Conservation (phyloP, 2,113 vertebrate species). For the Hipposideros armiger region DNA sequence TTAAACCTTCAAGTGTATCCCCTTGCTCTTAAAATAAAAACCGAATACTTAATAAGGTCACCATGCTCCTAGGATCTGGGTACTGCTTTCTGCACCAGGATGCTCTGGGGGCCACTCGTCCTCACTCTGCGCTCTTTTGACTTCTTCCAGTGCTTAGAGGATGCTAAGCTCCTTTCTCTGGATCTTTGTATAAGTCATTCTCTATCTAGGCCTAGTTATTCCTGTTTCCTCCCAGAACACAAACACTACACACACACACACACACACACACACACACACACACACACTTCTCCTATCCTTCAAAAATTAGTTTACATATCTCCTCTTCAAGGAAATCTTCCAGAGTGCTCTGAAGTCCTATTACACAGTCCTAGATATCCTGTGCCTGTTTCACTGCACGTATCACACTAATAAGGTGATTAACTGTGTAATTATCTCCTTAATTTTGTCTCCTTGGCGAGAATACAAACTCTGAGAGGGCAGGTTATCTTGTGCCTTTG, state of each 20-base stretch:
- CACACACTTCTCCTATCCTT: neutral
- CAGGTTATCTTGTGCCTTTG: neutral
- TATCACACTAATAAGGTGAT: neutral
- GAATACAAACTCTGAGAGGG: neutral
- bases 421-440: neutral
- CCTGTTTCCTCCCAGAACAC: neutral
- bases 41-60: neutral
- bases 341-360: too few relatives aligned
- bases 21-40: neutral
- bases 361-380: neutral
- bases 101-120: rapidly evolving
- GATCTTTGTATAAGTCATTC: neutral
- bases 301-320: neutral
- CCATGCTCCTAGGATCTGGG: neutral
- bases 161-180: neutral
- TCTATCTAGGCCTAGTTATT: neutral
- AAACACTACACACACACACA: neutral
- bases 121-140: neutral
- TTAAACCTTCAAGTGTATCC: neutral
- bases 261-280: neutral
- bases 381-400: neutral
- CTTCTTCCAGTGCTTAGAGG: neutral
- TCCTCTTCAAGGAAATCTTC: neutral
- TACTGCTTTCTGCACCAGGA: neutral
- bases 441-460: neutral